These are phyloP conservation scores for Leptopilina clavipes DNA, from an alignment of 1,140 invertebrate genomes.

Conservation along the genomic window DNA sequence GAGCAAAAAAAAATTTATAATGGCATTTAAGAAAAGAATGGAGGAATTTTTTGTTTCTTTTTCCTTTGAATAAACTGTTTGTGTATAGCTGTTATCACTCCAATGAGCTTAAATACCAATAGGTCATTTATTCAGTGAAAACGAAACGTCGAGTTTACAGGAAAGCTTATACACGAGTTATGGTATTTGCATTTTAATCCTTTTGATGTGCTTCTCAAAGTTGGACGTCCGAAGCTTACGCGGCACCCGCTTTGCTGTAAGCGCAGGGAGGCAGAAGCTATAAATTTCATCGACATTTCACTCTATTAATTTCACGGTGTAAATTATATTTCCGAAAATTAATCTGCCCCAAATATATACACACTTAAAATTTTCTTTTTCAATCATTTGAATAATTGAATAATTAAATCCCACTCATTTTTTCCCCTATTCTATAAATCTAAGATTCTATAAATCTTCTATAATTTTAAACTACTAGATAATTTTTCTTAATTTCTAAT, in stretches of 20 bases:
- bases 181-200: conserved; percentile 59
- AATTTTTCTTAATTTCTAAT: no score
- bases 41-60: conserved; percentile 9
- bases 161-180: conserved; percentile 40
- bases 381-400: no score
- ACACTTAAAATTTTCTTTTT: neutral
- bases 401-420: no score
- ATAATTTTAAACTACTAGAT: no score
- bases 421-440: no score
- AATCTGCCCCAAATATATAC: neutral
- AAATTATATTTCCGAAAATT: conserved; percentile 16
- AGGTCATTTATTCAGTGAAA: conserved; percentile 50
- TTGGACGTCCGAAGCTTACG: conserved; percentile 56
- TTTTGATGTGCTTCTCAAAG: conserved; percentile 65
- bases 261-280: conserved; percentile 54
- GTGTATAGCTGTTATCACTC: neutral
- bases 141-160: conserved; percentile 39
- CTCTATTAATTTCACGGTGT: neutral
- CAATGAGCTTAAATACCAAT: conserved; percentile 4
- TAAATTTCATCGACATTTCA: conserved; percentile 37
- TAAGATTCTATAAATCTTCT: no score
- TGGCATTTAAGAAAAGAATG: no score
- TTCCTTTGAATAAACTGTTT: conserved; percentile 42
- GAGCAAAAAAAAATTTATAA: no score
- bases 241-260: conserved; percentile 46